phyloP scores from a whole-genome alignment of 2,797 vertebrate genomes.

The Xenopus petersii region DNA sequence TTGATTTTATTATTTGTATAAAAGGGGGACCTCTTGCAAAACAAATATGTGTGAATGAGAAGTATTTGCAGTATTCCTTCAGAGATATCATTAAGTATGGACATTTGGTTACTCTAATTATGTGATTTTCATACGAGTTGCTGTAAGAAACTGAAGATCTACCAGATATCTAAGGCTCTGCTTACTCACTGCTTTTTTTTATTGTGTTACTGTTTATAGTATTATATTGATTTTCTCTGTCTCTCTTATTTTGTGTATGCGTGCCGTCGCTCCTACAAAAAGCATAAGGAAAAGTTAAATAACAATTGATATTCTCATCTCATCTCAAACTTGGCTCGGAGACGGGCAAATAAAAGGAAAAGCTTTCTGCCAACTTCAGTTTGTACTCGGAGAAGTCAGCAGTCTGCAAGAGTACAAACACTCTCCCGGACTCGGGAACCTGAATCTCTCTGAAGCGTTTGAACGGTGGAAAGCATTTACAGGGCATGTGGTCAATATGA shows the following conservation, averaged over 20 bases:
- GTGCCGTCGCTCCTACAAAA: neutral
- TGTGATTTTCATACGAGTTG: no score
- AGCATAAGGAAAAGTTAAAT: conserved; percentile 8
- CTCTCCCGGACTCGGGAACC: neutral
- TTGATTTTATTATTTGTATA: no score
- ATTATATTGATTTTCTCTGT: conserved; percentile 8
- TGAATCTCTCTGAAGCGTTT: conserved; percentile 35
- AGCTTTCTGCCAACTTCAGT: conserved; percentile 46
- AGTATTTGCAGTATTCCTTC: no score
- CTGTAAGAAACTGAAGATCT: neutral
- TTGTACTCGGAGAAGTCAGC: conserved; percentile 43
- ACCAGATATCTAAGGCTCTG: neutral
- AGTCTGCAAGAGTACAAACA: neutral
- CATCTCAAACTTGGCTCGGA: conserved; percentile 40
- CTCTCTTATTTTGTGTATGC: conserved; percentile 2
- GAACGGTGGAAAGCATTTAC: conserved; percentile 51
- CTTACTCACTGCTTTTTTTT: neutral
- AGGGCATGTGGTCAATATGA: conserved; percentile 34
- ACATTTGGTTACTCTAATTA: no score
- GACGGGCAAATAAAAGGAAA: neutral
- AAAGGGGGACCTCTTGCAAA: no score
- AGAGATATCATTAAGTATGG: no score
- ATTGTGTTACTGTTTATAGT: neutral
- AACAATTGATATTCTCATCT: conserved; percentile 46
- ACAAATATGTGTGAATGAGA: no score